These are phyloP conservation scores for Coelinius sp. DNA, from an alignment of 2,888 invertebrate species.

Conservation along the genomic window DNA sequence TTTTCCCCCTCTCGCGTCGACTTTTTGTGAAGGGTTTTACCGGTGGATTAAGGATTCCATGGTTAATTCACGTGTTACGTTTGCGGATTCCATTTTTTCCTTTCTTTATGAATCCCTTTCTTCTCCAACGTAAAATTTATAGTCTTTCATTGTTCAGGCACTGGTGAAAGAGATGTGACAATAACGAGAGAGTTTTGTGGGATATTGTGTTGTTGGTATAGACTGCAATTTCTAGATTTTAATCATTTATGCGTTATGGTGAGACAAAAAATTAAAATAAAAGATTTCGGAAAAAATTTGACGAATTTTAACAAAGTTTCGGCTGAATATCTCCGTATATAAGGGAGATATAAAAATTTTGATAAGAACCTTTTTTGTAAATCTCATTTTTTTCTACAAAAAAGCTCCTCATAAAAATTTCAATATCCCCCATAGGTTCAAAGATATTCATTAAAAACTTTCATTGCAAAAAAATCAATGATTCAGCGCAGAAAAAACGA, in stretches of 20 bases:
- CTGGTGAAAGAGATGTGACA: conserved; percentile 1
- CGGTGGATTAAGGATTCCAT: not conserved
- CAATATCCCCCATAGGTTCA: no score
- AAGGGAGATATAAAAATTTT: no score
- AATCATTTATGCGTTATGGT: not conserved
- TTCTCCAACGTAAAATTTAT: not conserved
- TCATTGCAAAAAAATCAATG: no score
- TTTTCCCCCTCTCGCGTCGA: not conserved
- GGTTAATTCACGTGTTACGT: not conserved
- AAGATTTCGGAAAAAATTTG: not conserved
- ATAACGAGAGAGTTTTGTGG: not conserved
- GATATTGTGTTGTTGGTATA: not conserved
- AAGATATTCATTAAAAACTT: no score
- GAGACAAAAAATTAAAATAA: not conserved
- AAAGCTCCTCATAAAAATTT: no score
- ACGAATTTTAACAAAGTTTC: no score
- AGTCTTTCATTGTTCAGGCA: not conserved
- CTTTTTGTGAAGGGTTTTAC: conserved; percentile 1
- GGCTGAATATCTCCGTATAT: no score
- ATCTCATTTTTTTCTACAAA: no score
- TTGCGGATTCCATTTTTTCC: not conserved
- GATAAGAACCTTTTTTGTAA: no score
- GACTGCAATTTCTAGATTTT: not conserved
- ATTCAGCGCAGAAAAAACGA: no score
- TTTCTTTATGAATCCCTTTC: conserved; percentile 2